phyloP scores from a whole-genome alignment of 2,113 vertebrate genomes.

The Oophaga pumilio region DNA sequence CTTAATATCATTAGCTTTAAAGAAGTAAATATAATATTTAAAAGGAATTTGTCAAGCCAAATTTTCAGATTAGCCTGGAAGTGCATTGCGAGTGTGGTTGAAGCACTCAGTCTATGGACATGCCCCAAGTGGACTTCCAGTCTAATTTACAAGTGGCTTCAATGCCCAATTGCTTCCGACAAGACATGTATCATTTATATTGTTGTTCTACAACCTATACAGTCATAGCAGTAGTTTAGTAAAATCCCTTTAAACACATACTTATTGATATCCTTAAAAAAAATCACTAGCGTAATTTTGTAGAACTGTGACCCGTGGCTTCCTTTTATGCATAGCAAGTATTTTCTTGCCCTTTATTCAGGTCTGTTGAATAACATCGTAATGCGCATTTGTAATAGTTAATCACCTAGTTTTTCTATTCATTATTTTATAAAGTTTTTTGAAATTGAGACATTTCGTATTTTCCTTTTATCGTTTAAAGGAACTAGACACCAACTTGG shows the following conservation, averaged over 20 bases:
- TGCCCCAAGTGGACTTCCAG: too few species aligned
- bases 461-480: conserved; percentile 72
- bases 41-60: too few species aligned
- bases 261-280: background rate
- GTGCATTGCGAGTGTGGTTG: too few species aligned
- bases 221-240: too few species aligned
- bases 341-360: background rate
- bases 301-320: background rate
- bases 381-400: conserved; percentile 38
- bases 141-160: too few species aligned
- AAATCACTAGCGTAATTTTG: background rate
- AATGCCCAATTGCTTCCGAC: too few species aligned
- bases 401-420: conserved; percentile 1
- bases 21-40: background rate
- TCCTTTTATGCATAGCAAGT: background rate
- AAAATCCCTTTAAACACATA: background rate
- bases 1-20: background rate
- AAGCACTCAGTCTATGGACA: too few species aligned
- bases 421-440: conserved; percentile 17
- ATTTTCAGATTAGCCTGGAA: too few species aligned
- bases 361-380: conserved; percentile 52
- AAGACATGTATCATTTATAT: too few species aligned
- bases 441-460: conserved; percentile 7
- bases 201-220: too few species aligned
- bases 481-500: conserved; percentile 87